These are phyloP conservation scores for Pteruthius melanotis DNA, from an alignment of 2,113 vertebrate species.

Conservation along the genomic window DNA sequence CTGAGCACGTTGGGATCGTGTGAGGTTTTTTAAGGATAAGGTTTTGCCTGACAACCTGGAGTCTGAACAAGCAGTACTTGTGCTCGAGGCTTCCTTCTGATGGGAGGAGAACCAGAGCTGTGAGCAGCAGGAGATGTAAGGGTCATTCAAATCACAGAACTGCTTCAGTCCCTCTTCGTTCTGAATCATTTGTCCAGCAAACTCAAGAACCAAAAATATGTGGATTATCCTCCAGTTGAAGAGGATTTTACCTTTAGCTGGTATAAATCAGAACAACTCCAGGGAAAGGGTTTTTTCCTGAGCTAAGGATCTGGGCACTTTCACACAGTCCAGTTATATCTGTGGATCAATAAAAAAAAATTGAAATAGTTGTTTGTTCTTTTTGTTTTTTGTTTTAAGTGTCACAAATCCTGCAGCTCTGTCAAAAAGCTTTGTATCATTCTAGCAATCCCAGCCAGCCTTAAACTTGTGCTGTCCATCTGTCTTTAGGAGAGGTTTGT, in stretches of 20 bases:
- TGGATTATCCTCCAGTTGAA: background rate
- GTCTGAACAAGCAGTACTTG: background rate
- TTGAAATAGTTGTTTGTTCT: background rate
- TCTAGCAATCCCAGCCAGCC: background rate
- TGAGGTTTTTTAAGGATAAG: background rate
- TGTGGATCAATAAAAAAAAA: background rate
- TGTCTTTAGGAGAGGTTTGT: background rate
- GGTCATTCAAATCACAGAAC: background rate
- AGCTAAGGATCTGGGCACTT: background rate
- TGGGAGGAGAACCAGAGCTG: background rate
- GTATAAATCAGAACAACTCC: background rate
- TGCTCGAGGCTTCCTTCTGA: background rate
- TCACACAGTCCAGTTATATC: background rate
- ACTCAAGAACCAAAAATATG: background rate
- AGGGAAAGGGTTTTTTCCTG: background rate
- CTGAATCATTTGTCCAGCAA: background rate
- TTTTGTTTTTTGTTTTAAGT: background rate
- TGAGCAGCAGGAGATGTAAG: background rate
- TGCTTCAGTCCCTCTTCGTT: background rate
- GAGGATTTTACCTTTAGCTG: background rate
- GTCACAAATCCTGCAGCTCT: slow-evolving; percentile 14
- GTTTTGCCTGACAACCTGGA: background rate
- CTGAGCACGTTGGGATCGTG: background rate
- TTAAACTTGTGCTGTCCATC: background rate
- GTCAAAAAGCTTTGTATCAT: background rate